Conservation (phyloP, 2,797 vertebrate genomes). For the Gymnopithys bicolor region DNA sequence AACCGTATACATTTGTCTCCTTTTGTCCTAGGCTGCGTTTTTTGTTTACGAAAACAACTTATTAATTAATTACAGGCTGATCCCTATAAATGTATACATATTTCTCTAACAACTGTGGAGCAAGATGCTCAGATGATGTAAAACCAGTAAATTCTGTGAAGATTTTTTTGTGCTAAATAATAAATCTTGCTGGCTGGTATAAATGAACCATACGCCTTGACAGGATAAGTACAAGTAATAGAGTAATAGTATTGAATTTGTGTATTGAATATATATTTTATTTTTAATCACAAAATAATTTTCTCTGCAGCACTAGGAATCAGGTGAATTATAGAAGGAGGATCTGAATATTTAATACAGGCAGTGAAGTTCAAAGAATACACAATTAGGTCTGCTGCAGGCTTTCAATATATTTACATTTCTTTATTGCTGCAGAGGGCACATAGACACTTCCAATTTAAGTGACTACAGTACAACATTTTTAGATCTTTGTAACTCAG, state of each 20-base stretch:
- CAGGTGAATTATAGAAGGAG: background rate
- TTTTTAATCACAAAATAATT: background rate
- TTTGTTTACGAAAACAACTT: background rate
- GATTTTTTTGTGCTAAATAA: background rate
- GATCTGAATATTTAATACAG: background rate
- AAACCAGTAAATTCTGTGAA: background rate
- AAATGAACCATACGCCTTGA: background rate
- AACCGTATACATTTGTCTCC: background rate
- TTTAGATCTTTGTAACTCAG: background rate
- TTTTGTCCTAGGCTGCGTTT: background rate
- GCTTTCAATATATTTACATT: background rate
- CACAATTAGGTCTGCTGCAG: background rate
- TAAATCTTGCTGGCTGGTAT: background rate
- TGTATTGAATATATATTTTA: background rate
- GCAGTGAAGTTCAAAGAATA: background rate
- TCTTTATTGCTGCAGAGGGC: background rate
- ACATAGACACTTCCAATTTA: background rate
- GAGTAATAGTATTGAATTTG: background rate
- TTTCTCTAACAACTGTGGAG: background rate
- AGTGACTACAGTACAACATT: background rate
- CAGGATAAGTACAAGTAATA: background rate
- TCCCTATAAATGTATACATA: rapidly evolving
- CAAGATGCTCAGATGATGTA: background rate
- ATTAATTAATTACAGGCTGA: background rate
- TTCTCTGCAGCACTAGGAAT: background rate